Conservation (phyloP, 2,797 vertebrate genomes). For the Triplophysa yarkandensis region DNA sequence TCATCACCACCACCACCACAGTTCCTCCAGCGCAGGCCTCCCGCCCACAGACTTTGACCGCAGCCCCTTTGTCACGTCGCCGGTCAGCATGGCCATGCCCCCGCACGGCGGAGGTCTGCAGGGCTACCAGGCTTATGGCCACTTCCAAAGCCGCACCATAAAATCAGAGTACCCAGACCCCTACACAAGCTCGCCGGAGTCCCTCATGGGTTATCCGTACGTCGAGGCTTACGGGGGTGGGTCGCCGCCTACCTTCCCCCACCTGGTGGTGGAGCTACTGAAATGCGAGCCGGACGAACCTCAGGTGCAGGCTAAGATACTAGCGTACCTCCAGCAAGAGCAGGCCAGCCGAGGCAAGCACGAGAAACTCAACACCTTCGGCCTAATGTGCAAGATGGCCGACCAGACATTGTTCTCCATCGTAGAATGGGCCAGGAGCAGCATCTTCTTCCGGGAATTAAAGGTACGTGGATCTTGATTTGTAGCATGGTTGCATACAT, state of each 20-base stretch:
- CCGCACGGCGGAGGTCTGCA: constrained; percentile 89
- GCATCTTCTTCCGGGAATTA: constrained; percentile 97
- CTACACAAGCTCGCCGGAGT: constrained; percentile 95
- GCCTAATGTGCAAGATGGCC: constrained; percentile 99
- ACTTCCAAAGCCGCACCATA: constrained; percentile 95
- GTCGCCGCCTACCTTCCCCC: constrained; percentile 92
- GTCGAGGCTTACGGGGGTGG: constrained; percentile 89
- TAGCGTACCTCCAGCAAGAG: constrained; percentile 94
- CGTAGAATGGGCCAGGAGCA: constrained; percentile 98
- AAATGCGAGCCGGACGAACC: constrained; percentile 98
- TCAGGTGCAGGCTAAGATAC: constrained; percentile 93
- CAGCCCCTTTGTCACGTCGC: constrained; percentile 95
- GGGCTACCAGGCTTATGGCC: constrained; percentile 92
- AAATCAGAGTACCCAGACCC: constrained; percentile 98
- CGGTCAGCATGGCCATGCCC: constrained; percentile 97
- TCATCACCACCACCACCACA: constrained; percentile 73
- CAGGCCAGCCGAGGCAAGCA: constrained; percentile 93
- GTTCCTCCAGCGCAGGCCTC: constrained; percentile 87
- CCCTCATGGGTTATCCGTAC: constrained; percentile 95
- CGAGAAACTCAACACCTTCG: constrained; percentile 95
- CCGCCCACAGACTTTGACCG: constrained; percentile 96
- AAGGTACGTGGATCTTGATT: constrained; percentile 80
- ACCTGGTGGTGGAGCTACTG: constrained; percentile 94
- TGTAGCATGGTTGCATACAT: neutral
- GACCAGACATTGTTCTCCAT: constrained; percentile 99